Conservation (phyloP, 2,888 invertebrate genomes). For the Apodemia duryi region DNA sequence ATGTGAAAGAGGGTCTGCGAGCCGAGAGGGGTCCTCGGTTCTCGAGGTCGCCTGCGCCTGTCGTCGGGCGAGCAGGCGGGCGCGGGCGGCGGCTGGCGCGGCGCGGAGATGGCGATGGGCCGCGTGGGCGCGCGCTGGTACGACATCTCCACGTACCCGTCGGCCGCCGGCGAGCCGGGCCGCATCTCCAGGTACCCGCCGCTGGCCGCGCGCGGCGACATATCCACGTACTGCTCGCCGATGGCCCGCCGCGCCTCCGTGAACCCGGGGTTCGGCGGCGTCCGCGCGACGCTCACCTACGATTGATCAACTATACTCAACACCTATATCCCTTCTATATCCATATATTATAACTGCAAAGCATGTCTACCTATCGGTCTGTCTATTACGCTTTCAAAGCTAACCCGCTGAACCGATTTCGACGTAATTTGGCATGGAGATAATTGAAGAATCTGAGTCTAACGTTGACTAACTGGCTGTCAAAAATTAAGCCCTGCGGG, state of each 20-base stretch:
- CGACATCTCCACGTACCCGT: constrained; percentile 84
- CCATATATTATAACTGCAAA: no score
- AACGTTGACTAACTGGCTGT: no score
- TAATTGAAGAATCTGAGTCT: no score
- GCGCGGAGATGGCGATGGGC: constrained; percentile 80
- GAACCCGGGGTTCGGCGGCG: constrained; percentile 49
- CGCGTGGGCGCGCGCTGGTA: constrained; percentile 77
- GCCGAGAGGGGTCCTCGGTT: constrained; percentile 75
- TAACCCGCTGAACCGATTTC: no score
- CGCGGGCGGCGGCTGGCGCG: constrained; percentile 37
- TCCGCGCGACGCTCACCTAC: constrained; percentile 45
- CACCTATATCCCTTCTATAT: no score
- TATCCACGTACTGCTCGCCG: constrained; percentile 71
- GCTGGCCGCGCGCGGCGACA: constrained; percentile 58
- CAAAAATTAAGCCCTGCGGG: no score
- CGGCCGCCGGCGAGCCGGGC: constrained; percentile 59
- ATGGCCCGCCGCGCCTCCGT: constrained; percentile 40
- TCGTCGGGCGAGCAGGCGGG: constrained; percentile 35
- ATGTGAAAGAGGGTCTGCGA: constrained; percentile 84
- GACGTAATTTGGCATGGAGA: no score
- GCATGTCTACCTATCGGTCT: no score
- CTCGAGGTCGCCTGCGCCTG: constrained; percentile 44
- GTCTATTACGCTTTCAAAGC: no score
- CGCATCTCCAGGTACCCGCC: constrained; percentile 82
- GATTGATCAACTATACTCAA: neutral